Conservation (phyloP, 37 sponge, comb jelly and placozoan species). For the Amphimedon queenslandica region DNA sequence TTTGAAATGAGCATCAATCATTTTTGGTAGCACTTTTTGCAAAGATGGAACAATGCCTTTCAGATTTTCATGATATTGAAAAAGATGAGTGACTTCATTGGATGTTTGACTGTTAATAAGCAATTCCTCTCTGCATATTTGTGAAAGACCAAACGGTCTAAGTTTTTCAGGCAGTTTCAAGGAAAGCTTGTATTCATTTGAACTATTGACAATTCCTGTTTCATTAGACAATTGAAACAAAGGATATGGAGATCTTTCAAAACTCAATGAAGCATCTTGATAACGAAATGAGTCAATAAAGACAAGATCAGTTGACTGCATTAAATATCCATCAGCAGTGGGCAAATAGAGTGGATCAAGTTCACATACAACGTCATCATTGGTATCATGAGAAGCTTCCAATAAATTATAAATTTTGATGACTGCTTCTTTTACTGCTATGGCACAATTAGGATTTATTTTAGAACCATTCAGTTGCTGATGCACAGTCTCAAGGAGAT, state of each 20-base stretch:
- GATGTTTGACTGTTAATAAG: not conserved
- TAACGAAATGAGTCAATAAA: not conserved
- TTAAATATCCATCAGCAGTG: constrained; percentile 11
- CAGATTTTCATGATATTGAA: not conserved
- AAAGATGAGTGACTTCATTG: not conserved
- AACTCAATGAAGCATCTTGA: not conserved
- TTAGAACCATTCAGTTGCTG: too few species aligned
- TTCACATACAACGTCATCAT: too few species aligned
- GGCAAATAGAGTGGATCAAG: not conserved
- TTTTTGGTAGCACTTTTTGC: too few species aligned
- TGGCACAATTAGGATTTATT: too few species aligned
- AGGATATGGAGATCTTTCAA: not conserved
- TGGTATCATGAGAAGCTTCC: too few species aligned
- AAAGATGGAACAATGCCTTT: too few species aligned
- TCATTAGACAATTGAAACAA: too few species aligned
- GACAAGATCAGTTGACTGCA: not conserved
- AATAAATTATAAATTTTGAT: too few species aligned
- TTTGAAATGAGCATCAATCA: too few species aligned
- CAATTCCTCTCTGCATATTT: not conserved
- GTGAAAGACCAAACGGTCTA: constrained; percentile 19
- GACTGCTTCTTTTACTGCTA: too few species aligned
- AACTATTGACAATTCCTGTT: not conserved
- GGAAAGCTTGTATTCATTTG: constrained; percentile 6
- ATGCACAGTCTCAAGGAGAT: too few species aligned
- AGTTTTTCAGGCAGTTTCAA: constrained; percentile 13